Base-by-base conservation (phyloP, 92 coral and sea anemone genomes). In the Parazoanthus darwini region DNA sequence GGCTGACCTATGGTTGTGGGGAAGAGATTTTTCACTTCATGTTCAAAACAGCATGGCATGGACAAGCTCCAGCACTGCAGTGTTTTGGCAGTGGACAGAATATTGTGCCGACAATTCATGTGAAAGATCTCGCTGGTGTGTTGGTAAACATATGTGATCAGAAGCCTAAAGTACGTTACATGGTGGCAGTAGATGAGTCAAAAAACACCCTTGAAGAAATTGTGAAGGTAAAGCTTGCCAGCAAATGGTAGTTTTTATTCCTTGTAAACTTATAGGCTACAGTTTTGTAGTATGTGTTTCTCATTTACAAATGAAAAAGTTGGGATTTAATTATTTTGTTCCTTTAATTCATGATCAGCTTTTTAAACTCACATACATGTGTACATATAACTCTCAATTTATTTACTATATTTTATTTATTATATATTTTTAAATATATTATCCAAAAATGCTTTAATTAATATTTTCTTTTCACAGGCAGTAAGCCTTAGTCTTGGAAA, bases 41-140 rank as follows among this genome's bases (percentile, higher is more conserved):
- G 67, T 97, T 97, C 86, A 97, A 97, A 87, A 91, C 99, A 26
- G 99, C 99, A 36, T 97, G 99, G 99, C 99, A 95, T 71, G 98
- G 99, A 14, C 95, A 92, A 65, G 93, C 94, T n/a, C 94, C 99
- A 23, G 98, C 99, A 63, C 74, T 97, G 86, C 99, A 97, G 92
- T 97, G 99, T 81, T 97, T 95, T 88, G 99, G 99, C 46, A 88
- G 86, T 88, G 99, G 99, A 0, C 98, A 95, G 76, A 97, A 97
- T 88, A 91, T 94, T 89, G 98, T 97, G 36, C 99, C 99, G 0
- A 93, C 95, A 42, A 96, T 97, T 46, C 99, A 97, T 77, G 89
- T 97, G 88, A 90, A 89, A 78, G 99, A 97, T 77, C 90, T 97
- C n/a, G 96, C 98, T 8, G 71, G 91, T 70, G 97, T 96, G 82